Base-by-base conservation (phyloP, 2,113 vertebrate genomes). In the Hypocryptadius cinnamomeus region DNA sequence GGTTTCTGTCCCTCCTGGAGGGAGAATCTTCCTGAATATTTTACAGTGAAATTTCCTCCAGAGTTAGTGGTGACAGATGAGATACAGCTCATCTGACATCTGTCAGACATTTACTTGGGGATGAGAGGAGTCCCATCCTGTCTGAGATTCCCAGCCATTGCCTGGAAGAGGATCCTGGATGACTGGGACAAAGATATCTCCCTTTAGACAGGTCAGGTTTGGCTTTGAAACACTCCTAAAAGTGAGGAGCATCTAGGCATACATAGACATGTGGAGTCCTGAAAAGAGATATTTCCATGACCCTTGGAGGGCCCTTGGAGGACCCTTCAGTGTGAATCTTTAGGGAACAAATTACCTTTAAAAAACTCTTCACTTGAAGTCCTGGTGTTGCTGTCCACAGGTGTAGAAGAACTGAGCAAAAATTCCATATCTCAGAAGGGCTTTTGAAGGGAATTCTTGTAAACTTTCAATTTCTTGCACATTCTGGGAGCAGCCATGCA, bases 351-450 rank as follows among this genome's bases (percentile, higher is more conserved):
- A 82, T 33, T 6, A 9, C 15, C 15, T 51, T 51, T 50, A n/a
- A 66, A 77, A 76, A 51, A 2, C 5, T 7, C 14, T 47, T n/a
- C 39, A n/a, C 15, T 42, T 33, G 18, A 28, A 35, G 21, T n/a
- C 27, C 13, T 71, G 64, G 13, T 25, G 23, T 30, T 57, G 16
- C 37, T 28, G 53, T 70, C 37, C 60, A 24, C 7, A 3, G 11
- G 3, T 8, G 9, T 3, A 6, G 21, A 57, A 42, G 5, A 69
- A 14, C 0, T 44, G 25, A 74, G 33, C 2, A 30, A 53, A 70
- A 66, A n/a, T 7, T 10, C 8, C 2, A 0, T 27, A 0, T 37
- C 30, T 66, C 39, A 54, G 50, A 31, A 47, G 4, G 40, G 8
- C 1, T 0, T 56, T 73, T 33, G 24, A 66, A 69, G 51, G 39